phyloP scores from a whole-genome alignment of 2,888 invertebrate species.

The Drosophila histrio region DNA sequence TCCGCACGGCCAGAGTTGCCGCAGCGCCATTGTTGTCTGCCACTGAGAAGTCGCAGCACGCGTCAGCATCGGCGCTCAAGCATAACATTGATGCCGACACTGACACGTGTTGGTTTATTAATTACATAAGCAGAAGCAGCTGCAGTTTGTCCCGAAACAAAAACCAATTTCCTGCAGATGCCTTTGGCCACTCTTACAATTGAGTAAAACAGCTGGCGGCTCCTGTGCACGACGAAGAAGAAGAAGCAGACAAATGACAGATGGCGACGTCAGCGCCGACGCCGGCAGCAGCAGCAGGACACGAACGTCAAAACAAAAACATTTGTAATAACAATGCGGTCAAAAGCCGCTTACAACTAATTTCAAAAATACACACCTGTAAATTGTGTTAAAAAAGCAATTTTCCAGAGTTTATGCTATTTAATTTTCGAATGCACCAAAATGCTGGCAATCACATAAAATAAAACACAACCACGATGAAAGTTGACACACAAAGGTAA shows the following conservation, averaged over 20 bases:
- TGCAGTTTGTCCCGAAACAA: conserved; percentile 52
- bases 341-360: conserved; percentile 25
- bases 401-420: conserved; percentile 40
- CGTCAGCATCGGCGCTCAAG: conserved; percentile 52
- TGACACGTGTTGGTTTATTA: conserved; percentile 78
- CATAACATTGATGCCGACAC: conserved; percentile 38
- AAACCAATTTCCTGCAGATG: conserved; percentile 72
- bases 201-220: conserved; percentile 68
- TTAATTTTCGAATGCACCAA: conserved; percentile 27
- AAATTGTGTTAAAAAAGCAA: conserved; percentile 12
- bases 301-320: conserved; percentile 56
- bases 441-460: conserved; percentile 46
- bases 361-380: conserved; percentile 43
- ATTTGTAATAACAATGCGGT: conserved; percentile 12
- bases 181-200: conserved; percentile 49
- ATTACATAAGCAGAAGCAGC: conserved; percentile 72
- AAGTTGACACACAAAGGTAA: conserved; percentile 75
- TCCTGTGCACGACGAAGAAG: conserved; percentile 25
- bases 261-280: conserved; percentile 54
- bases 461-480: conserved; percentile 54
- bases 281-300: conserved; percentile 54
- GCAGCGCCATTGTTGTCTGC: conserved; percentile 47
- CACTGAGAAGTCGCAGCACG: conserved; percentile 55
- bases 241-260: conserved; percentile 61
- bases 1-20: conserved; percentile 41